Evolutionary conservation across 2,113 vertebrate genomes (phyloP).

Genomic region (Machaerirhynchus nigripectus): DNA sequence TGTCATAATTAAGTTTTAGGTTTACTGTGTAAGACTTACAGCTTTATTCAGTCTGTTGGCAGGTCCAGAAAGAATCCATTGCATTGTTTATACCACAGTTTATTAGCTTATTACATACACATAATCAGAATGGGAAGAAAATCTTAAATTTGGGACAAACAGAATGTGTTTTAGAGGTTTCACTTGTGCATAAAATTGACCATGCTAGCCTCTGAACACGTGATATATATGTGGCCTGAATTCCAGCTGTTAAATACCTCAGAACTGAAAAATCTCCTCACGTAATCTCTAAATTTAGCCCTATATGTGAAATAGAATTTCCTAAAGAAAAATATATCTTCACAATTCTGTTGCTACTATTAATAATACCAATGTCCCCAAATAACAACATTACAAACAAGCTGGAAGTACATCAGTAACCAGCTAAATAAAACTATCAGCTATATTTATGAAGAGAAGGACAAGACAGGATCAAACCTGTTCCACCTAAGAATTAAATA

Average conservation of each 20-base stretch:
- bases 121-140: background rate
- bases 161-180: background rate
- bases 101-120: background rate
- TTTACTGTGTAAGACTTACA: background rate
- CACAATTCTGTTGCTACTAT: background rate
- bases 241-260: background rate
- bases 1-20: background rate
- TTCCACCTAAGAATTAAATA: background rate
- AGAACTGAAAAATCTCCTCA: background rate
- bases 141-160: background rate
- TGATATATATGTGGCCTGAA: background rate
- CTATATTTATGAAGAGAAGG: background rate
- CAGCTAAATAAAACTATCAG: background rate
- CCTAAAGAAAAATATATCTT: background rate
- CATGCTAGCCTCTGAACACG: accelerated
- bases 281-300: background rate
- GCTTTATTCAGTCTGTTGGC: background rate
- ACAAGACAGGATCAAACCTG: background rate
- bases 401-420: background rate
- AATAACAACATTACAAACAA: background rate
- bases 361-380: background rate
- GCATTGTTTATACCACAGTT: background rate
- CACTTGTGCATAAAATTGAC: background rate
- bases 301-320: background rate
- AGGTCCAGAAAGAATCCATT: background rate